Base-by-base conservation (phyloP, 1,140 invertebrate genomes). In the Apis dorsata region DNA sequence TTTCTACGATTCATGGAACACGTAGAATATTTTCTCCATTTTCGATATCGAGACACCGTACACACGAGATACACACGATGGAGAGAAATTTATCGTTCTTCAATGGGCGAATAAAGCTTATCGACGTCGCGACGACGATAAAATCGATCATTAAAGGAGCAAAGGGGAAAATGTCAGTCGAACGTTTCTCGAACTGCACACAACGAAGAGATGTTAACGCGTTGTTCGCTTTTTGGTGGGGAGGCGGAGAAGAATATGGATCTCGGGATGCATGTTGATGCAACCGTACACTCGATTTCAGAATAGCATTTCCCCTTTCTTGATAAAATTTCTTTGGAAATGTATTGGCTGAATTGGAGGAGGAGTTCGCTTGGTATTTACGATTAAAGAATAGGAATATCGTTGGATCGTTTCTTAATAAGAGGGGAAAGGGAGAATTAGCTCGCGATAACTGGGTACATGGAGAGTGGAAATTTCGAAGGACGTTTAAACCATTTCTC, bases 1-100 rank as follows among this genome's bases (percentile, higher is more conserved):
- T 91, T 86, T 81, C 82, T 77, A 80, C 68, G 51, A 86, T 82
- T 87, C 86, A 86, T 68, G 5, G 34, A 44, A 44, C 34, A 5
- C 85, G 83, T 66, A 49, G 66, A 44, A 63, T 73, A 49, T 57
- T 74, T 73, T 63, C 24, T 7, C 59, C 34, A 76, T 66, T 81
- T 77, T 44, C 59, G 21, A 3, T 2, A 34, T 44, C 59, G 21
- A 34, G 34, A 34, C 34, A 34, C 1, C 34, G n/a, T n/a, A n/a
- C n/a, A n/a, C 34, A 34, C 34, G 34, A 34, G 34, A 2, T 34
- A 3, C 1, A 34, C 34, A 34, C n/a, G n/a, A n/a, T n/a, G 2
- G 34, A 34, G 34, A 44, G 0, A 44, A 44, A 44, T 44, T 44
- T 44, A 44, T 44, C 0, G 7, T 44, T 44, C 5, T 44, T 44